Conservation (phyloP, 2,113 vertebrate genomes). For the Macaca nemestrina region DNA sequence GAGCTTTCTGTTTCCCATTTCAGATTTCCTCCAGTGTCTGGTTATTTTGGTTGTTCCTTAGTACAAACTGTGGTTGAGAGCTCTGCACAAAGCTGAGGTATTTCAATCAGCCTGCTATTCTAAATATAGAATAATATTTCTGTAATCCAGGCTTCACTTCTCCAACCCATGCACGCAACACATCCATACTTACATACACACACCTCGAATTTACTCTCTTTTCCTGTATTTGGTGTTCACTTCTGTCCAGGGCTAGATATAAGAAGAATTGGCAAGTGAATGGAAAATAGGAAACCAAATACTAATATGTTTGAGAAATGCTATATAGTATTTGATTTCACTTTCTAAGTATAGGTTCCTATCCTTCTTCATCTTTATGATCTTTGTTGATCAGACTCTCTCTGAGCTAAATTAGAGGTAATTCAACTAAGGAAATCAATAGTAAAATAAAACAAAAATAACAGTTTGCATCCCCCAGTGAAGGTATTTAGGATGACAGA, state of each 20-base stretch:
- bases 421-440: slow-evolving; percentile 43
- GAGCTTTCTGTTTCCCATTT: neutral
- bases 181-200: neutral
- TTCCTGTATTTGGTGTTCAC: slow-evolving; percentile 49
- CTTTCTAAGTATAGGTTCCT: neutral
- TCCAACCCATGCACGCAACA: neutral
- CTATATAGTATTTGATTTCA: neutral
- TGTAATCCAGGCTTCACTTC: fast-evolving
- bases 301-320: neutral
- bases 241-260: slow-evolving; percentile 43
- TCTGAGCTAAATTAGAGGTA: neutral
- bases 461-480: neutral
- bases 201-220: slow-evolving; percentile 72
- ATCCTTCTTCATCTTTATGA: neutral
- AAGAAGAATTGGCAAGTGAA: slow-evolving; percentile 27
- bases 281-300: neutral
- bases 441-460: neutral
- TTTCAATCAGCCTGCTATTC: neutral
- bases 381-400: slow-evolving; percentile 40
- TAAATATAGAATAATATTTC: neutral
- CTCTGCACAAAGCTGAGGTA: neutral
- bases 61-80: neutral
- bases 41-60: neutral
- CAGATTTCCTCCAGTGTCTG: neutral
- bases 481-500: slow-evolving; percentile 32